Base-by-base conservation (phyloP, 1,140 invertebrate species). In the Hormaphis cornu region DNA sequence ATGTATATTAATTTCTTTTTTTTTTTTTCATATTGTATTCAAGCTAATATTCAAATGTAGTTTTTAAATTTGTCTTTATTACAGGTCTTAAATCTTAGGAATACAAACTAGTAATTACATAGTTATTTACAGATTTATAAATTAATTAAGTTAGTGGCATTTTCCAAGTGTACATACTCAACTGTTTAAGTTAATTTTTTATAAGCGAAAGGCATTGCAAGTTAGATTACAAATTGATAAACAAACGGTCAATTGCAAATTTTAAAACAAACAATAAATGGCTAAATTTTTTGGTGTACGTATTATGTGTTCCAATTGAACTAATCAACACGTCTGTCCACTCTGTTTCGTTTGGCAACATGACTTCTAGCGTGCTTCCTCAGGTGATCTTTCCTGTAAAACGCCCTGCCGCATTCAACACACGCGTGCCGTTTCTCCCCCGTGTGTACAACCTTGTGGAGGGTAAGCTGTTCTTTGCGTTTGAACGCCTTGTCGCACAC, bases 311-410 rank as follows among this genome's bases (percentile, higher is more conserved):
- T 0, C 30, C 40, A n/a, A 72, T 94, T n/a, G 5, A 12, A 46
- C 42, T n/a, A n/a, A 46, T n/a, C 5, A 66, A 46, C 30, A 48
- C 4, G 61, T 33, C 26, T 66, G 81, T 79, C 91, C 89, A 1
- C 88, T 89, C 75, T 91, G 9, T 91, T 88, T 46, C 75, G 63
- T 16, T 76, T 81, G 76, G 63, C 79, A 75, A 74, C 80, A 69
- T 85, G 83, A 73, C 81, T 83, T 52, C 81, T 79, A 2, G 82
- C 77, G 73, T 85, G 83, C 70, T 84, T 84, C 22, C 82, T 81
- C 44, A 84, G 74, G 71, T 84, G 83, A 74, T 84, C 83, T 58
- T 84, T 84, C 7, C 83, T 77, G 48, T 72, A 72, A 56, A 72
- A 74, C 1, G 81, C 82, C 75, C 84, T 84, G 1, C 82, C 81